Evolutionary conservation across 2,113 vertebrate species (phyloP).

Genomic region (Dromiciops gliroides): DNA sequence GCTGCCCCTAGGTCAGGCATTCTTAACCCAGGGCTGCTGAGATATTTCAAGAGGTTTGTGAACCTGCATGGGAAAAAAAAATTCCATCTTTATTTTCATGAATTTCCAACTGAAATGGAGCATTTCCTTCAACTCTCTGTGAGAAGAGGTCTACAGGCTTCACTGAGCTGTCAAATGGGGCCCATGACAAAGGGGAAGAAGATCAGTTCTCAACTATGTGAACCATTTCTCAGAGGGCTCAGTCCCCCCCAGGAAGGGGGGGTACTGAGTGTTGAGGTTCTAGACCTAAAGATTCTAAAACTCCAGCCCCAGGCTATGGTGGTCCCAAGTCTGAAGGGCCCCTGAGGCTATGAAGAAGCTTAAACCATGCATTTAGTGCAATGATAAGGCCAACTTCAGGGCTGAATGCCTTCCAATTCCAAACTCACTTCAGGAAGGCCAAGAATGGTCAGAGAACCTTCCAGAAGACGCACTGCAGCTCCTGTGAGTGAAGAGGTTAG

Average conservation of each 20-base stretch:
- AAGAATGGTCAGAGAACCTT: background rate
- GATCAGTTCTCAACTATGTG: background rate
- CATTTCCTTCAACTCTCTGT: background rate
- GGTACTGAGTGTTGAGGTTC: background rate
- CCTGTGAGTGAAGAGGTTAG: background rate
- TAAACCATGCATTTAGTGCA: background rate
- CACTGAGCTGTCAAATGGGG: background rate
- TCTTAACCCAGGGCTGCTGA: background rate
- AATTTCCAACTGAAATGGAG: background rate
- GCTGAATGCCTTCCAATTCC: background rate
- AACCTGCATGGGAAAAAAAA: background rate
- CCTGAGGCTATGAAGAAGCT: background rate
- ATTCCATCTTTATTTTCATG: background rate
- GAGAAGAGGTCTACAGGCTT: background rate
- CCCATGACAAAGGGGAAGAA: background rate
- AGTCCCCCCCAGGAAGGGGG: background rate
- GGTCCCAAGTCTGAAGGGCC: background rate
- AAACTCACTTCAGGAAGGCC: background rate
- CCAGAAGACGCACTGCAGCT: background rate
- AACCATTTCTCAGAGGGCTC: background rate
- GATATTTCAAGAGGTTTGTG: background rate
- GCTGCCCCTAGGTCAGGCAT: background rate
- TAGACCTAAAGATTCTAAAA: background rate
- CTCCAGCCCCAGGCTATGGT: background rate
- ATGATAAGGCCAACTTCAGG: background rate